phyloP scores from a whole-genome alignment of 2,797 vertebrate genomes.

The Steatocranus sp. region DNA sequence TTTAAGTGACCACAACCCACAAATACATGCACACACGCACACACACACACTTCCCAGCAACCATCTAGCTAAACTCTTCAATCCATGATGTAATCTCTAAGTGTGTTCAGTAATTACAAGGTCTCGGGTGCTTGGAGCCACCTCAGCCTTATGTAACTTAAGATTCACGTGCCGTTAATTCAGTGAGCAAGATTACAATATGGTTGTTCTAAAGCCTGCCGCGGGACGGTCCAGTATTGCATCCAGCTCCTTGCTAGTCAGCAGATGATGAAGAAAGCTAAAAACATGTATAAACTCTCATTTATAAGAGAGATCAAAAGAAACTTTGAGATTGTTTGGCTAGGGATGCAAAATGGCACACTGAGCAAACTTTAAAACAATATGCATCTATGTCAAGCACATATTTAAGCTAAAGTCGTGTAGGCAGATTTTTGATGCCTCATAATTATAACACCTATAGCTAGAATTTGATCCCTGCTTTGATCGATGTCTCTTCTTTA shows the following conservation, averaged over 20 bases:
- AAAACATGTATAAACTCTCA: neutral
- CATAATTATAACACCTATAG: neutral
- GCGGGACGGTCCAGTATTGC: neutral
- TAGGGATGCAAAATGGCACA: neutral
- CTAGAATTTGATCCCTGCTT: neutral
- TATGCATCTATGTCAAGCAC: neutral
- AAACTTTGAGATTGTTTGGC: neutral
- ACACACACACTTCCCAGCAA: slow-evolving; percentile 17
- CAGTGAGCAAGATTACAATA: slow-evolving; percentile 41
- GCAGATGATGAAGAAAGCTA: neutral
- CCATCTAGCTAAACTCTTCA: slow-evolving; percentile 53
- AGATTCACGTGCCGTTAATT: slow-evolving; percentile 38
- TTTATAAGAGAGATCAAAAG: neutral
- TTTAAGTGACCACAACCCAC: neutral
- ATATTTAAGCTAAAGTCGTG: neutral
- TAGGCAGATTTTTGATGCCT: neutral
- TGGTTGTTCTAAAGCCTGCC: slow-evolving; percentile 27
- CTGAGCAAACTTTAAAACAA: neutral
- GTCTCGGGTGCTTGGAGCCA: slow-evolving; percentile 53
- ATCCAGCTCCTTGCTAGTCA: neutral
- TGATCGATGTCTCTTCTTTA: neutral
- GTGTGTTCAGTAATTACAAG: slow-evolving; percentile 70
- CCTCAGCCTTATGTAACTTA: slow-evolving; percentile 54
- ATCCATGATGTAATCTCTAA: slow-evolving; percentile 71
- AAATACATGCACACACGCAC: neutral